Conservation (phyloP, 2,113 vertebrate genomes). For the Mobula birostris region DNA sequence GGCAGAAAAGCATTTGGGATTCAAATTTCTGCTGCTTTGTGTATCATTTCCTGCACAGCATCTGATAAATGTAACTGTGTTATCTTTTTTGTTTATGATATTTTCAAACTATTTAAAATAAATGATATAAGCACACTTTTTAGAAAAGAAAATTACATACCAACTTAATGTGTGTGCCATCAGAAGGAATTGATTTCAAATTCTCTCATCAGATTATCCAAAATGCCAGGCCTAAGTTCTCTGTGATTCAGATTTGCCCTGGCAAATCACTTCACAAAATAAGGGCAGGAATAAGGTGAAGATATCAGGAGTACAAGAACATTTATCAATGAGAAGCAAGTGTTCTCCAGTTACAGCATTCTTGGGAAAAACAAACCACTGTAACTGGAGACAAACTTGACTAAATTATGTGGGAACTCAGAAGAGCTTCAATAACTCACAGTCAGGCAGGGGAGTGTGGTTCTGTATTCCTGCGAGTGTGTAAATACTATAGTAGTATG, state of each 20-base stretch:
- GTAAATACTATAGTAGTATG: neutral
- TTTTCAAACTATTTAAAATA: neutral
- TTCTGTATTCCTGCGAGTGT: neutral
- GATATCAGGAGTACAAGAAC: neutral
- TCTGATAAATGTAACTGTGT: neutral
- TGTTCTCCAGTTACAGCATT: too few species aligned
- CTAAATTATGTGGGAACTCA: constrained; percentile 23
- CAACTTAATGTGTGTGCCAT: neutral
- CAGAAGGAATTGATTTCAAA: neutral
- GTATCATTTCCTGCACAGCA: neutral
- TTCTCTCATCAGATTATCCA: neutral
- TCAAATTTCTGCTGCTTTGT: neutral
- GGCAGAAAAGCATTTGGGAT: neutral
- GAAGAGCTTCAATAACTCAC: neutral
- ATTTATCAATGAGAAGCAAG: neutral
- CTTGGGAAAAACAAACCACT: neutral
- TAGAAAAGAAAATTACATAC: neutral
- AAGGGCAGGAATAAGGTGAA: neutral
- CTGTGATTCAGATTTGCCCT: neutral
- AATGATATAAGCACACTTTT: neutral
- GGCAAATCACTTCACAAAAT: neutral
- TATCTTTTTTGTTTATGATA: neutral
- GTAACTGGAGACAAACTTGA: neutral
- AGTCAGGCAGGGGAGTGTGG: neutral
- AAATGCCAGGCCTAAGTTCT: neutral